These are phyloP conservation scores for Hirtodrosophila duncani DNA, from an alignment of 2,888 invertebrate genomes.

Conservation along the genomic window DNA sequence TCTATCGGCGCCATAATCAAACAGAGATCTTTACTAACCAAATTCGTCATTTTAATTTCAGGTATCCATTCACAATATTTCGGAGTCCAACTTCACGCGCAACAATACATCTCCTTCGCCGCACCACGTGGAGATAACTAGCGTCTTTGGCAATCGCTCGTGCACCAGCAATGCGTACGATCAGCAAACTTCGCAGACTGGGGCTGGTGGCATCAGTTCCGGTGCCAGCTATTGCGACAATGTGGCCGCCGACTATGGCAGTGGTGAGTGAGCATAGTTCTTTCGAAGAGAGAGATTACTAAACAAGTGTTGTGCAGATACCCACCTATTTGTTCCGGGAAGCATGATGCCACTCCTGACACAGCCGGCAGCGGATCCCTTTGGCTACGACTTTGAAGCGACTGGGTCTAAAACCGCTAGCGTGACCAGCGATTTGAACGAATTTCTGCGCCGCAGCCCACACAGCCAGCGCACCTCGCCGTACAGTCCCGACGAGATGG, in stretches of 20 bases:
- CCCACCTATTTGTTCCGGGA: slow-evolving; percentile 89
- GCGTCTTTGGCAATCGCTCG: slow-evolving; percentile 70
- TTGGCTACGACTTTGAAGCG: slow-evolving; percentile 90
- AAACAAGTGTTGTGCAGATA: slow-evolving; percentile 45
- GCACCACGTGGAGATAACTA: slow-evolving; percentile 78
- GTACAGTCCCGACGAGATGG: slow-evolving; percentile 74
- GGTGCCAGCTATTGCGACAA: slow-evolving; percentile 66
- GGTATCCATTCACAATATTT: slow-evolving; percentile 78
- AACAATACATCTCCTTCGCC: slow-evolving; percentile 73
- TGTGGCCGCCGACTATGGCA: slow-evolving; percentile 64
- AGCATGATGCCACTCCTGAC: slow-evolving; percentile 82
- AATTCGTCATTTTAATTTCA: slow-evolving; percentile 22
- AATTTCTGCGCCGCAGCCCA: slow-evolving; percentile 80
- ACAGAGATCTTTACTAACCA: neutral
- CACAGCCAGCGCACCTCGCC: slow-evolving; percentile 75
- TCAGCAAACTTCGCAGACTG: slow-evolving; percentile 40
- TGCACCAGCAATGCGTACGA: slow-evolving; percentile 68
- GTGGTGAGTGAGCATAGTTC: slow-evolving; percentile 46
- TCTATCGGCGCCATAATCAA: too few species aligned
- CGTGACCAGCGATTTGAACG: slow-evolving; percentile 84
- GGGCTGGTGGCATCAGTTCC: slow-evolving; percentile 36
- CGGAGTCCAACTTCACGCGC: slow-evolving; percentile 77
- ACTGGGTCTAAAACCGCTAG: slow-evolving; percentile 80
- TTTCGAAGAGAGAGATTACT: too few species aligned
- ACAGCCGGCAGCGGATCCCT: slow-evolving; percentile 86